phyloP scores from a whole-genome alignment of 2,888 invertebrate genomes.

The Silvanus unidentatus region DNA sequence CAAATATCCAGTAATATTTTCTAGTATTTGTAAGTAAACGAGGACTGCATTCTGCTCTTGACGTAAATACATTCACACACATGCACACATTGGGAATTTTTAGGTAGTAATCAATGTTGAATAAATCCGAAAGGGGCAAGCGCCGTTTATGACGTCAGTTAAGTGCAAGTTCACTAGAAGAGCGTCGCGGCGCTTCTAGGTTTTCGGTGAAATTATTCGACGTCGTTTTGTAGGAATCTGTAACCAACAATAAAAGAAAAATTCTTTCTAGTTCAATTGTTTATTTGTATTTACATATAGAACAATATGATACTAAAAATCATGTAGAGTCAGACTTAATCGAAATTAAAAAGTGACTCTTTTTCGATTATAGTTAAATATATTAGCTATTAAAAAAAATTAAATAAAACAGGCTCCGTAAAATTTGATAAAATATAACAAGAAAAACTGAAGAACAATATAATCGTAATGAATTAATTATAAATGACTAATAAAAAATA shows the following conservation, averaged over 20 bases:
- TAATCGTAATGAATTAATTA: conserved; percentile 5
- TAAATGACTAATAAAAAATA: conserved; percentile 6
- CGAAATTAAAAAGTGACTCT: background rate
- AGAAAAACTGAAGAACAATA: too few relatives aligned
- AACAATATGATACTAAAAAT: too few relatives aligned
- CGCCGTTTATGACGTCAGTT: conserved; percentile 44
- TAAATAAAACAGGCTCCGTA: conserved; percentile 6
- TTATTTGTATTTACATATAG: too few relatives aligned
- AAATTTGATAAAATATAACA: conserved; percentile 4
- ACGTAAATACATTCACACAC: conserved; percentile 29
- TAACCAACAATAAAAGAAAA: too few relatives aligned
- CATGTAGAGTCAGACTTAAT: too few relatives aligned
- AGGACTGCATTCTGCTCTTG: conserved; percentile 33
- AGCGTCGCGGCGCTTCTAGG: background rate
- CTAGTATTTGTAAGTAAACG: conserved; percentile 31
- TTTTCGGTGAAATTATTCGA: too few relatives aligned
- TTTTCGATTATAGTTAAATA: too few relatives aligned
- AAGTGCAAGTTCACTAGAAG: conserved; percentile 14
- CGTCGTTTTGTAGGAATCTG: too few relatives aligned
- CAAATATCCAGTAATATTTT: conserved; percentile 32
- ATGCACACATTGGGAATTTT: conserved; percentile 2
- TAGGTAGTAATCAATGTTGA: conserved; percentile 42
- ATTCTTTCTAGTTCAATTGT: too few relatives aligned
- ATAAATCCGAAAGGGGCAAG: conserved; percentile 35
- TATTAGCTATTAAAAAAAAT: conserved; percentile 3